These are phyloP conservation scores for Lamprologus tigripictilis DNA, from an alignment of 2,113 vertebrate genomes.

Conservation along the genomic window DNA sequence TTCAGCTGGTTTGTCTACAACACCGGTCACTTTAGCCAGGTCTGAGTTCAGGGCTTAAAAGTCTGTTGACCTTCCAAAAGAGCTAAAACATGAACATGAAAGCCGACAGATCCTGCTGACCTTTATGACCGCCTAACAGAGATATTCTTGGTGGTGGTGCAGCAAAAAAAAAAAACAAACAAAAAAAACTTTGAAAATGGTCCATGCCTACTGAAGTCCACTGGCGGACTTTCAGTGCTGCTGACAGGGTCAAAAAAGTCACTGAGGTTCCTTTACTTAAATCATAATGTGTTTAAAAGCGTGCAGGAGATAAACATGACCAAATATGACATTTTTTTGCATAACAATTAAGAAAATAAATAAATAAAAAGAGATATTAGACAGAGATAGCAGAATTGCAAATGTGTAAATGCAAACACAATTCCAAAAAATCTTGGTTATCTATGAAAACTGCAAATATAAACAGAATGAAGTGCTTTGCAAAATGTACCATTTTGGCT, in stretches of 20 bases:
- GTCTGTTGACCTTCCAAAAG: constrained; percentile 27
- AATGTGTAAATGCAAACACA: background rate
- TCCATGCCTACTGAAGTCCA: background rate
- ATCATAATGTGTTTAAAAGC: background rate
- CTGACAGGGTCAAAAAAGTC: background rate
- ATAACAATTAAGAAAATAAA: background rate
- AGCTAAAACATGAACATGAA: constrained; percentile 15
- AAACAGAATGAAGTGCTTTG: background rate
- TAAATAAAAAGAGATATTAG: background rate
- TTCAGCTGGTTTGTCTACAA: background rate
- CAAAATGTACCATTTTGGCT: background rate
- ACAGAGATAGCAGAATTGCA: background rate
- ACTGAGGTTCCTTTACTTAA: background rate
- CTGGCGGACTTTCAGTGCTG: background rate
- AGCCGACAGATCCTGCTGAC: background rate
- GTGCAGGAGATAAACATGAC: background rate
- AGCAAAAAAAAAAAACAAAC: background rate
- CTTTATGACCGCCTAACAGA: background rate
- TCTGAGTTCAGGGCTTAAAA: background rate
- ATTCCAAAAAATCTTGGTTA: background rate
- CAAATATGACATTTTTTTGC: background rate
- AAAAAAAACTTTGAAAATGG: background rate
- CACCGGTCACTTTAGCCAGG: background rate
- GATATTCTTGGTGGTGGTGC: background rate
- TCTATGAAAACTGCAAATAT: background rate